Conservation (phyloP, 2,113 vertebrate genomes). For the Columba janthina region DNA sequence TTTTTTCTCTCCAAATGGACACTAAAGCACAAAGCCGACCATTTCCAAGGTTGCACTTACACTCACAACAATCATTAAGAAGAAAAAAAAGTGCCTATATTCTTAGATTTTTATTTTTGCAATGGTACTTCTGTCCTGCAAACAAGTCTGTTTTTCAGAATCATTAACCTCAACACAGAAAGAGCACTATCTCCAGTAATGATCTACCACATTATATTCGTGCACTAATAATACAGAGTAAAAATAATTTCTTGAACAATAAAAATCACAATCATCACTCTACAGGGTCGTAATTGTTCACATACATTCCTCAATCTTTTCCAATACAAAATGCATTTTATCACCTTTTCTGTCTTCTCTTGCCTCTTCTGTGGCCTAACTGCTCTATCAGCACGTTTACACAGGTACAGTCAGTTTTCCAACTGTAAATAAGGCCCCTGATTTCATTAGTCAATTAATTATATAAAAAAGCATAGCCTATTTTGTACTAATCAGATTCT, state of each 20-base stretch:
- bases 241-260: background rate
- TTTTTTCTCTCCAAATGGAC: background rate
- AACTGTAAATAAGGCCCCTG: background rate
- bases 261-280: background rate
- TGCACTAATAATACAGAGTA: background rate
- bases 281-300: background rate
- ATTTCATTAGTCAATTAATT: background rate
- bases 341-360: background rate
- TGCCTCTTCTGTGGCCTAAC: background rate
- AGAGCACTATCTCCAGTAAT: background rate
- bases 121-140: background rate
- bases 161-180: background rate
- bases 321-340: background rate
- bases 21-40: accelerated
- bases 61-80: background rate
- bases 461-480: background rate
- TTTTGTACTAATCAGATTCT: background rate
- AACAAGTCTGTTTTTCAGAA: background rate
- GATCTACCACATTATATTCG: background rate
- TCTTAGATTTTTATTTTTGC: background rate
- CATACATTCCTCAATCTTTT: background rate
- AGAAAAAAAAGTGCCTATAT: background rate
- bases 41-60: background rate
- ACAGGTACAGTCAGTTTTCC: background rate
- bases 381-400: background rate